Base-by-base conservation (phyloP, 2,888 invertebrate genomes). In the Aspidiotus destructor region DNA sequence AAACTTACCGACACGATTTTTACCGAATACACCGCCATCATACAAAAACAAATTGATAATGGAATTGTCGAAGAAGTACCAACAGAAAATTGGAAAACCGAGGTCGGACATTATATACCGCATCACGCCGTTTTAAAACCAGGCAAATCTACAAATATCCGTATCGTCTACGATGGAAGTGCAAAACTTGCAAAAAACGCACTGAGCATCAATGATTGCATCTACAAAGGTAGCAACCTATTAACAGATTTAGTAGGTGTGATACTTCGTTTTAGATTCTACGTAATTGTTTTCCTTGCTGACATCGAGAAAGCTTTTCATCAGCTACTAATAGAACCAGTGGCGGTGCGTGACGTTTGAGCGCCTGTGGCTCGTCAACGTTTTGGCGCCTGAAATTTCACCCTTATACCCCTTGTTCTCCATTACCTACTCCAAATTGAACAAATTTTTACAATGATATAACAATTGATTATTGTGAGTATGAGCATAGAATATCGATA, bases 1-100 rank as follows among this genome's bases (percentile, higher is more conserved):
- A 55, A 55, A 55, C 55, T 55, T 15, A 55, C 55, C 55, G 55
- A 55, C 13, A 15, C 11, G 15, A 10, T 55, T n/a, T 55, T 55
- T 8, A n/a, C 55, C n/a, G 55, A 10, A 10, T 55, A 55, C 16
- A 15, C 9, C 16, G n/a, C n/a, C n/a, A 55, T 55, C 15, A 55
- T 55, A 8, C 8, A 55, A 15, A 15, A 55, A 55, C 55, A 55
- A 15, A 8, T 55, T n/a, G n/a, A 55, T n/a, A 15, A 8, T n/a
- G 55, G 16, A 10, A 55, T 55, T 15, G 15, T 55, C 55, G 55
- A 55, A 15, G 55, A n/a, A 15, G 55, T 55, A n/a, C 55, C 2
- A 2, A 16, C 16, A 10, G 10, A 55, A n/a, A 17, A 55, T n/a
- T 3, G 55, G 2, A 11, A n/a, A 15, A 55, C 55, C 1, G 48